Evolutionary conservation across 2,888 invertebrate species (phyloP), one percentile per base, ranked within the genome.

Genomic region (Agonopterix heracliana): DNA sequence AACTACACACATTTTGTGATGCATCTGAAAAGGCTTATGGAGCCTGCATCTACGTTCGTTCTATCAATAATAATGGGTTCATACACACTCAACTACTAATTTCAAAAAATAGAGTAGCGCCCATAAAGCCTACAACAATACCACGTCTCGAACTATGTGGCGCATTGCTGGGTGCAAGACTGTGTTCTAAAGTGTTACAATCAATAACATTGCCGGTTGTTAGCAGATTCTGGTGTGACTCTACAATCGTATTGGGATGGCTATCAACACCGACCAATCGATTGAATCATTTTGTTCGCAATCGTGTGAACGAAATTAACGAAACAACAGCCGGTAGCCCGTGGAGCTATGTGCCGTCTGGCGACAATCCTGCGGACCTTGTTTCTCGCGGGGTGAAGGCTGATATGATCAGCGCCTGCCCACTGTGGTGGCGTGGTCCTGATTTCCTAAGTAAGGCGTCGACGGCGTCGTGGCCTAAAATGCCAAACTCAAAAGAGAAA

Each of bases 151-250:
- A 46, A 26, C n/a, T n/a, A n/a, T n/a, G n/a, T n/a, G n/a, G n/a
- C n/a, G n/a, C n/a, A n/a, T n/a, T n/a, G n/a, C n/a, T 46, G 17
- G 46, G 46, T n/a, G 26, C 40, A 38, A 38, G 46, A 38, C 11
- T 46, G 2, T 38, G 40, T 7, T 14, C 40, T 5, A 46, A 38
- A 11, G 26, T 46, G 2, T 2, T 8, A 38, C 2, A 38, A 7
- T n/a, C 44, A 34, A 9, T 44, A 4, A 13, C 14, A 2, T 9
- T 10, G 36, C 4, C 11, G 1, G 10, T 45, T 12, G 9, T 9
- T 10, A 11, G 38, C n/a, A 8, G 9, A 11, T 46, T 35, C 26
- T 46, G 46, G 46, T 12, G 26, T 14, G 46, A 46, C 26, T 46
- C 46, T 3, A 38, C 11, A n/a, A 46, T 46, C n/a, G 46, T 46